phyloP scores from a whole-genome alignment of 30 jellyfish, hydroid and myxozoan genomes.

The Turritopsis dohrnii region DNA sequence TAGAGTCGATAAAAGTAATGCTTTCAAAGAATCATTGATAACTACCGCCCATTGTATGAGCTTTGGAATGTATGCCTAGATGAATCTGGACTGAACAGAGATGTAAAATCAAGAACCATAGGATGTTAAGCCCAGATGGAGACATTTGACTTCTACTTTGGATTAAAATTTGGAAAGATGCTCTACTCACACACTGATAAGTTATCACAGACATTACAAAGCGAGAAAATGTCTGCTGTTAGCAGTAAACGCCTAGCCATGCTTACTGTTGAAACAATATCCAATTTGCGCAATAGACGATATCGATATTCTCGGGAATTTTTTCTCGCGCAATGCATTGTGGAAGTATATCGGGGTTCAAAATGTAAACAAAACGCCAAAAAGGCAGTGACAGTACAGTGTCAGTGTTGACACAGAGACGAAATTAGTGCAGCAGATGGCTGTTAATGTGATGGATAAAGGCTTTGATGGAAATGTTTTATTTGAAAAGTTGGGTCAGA shows the following conservation, averaged over 20 bases:
- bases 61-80: constrained; percentile 33
- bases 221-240: constrained; percentile 40
- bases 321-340: too few species aligned
- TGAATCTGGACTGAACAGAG: constrained; percentile 34
- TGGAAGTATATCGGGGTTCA: too few species aligned
- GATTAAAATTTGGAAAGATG: constrained; percentile 44
- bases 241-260: constrained; percentile 43
- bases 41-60: constrained; percentile 28
- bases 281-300: constrained; percentile 37
- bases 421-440: too few species aligned
- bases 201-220: constrained; percentile 49
- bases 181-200: constrained; percentile 52
- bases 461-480: too few species aligned
- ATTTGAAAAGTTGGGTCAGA: too few species aligned
- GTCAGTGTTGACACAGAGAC: too few species aligned
- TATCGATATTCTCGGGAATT: too few species aligned
- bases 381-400: too few species aligned
- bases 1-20: constrained; percentile 34
- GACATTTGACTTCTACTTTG: constrained; percentile 36
- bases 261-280: constrained; percentile 34
- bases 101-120: constrained; percentile 49
- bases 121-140: constrained; percentile 54
- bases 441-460: too few species aligned
- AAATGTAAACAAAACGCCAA: too few species aligned
- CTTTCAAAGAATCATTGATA: constrained; percentile 46